Evolutionary conservation across 2,888 invertebrate species (phyloP), one percentile per base, ranked within the genome.

Genomic region (Eugnorisma glareosa): DNA sequence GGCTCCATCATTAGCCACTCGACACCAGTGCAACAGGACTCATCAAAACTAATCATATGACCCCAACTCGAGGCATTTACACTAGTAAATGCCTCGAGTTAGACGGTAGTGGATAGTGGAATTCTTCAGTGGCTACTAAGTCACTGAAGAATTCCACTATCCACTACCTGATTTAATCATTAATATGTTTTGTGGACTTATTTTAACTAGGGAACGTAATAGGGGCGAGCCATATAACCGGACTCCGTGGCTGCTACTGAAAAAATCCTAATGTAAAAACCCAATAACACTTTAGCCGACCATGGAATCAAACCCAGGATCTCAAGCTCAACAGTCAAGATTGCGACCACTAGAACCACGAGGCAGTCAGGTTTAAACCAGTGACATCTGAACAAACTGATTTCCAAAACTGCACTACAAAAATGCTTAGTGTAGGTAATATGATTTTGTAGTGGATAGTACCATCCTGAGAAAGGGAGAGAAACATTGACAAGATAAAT

Each of bases 401-500:
- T 51, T 35, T 35, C 8, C 43, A 28, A 61, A 61, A 64, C 31
- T 43, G 31, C 48, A 40, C 40, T 61, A 43, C 7, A 43, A 67
- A 69, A 64, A 75, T 45, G 11, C 35, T 66, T 51, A 3, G 24
- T 64, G 37, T 43, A 35, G 18, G 31, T 73, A 67, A 83, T 79
- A 80, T 84, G 37, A 74, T 74, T 57, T 66, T 37, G 59, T 69
- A 28, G 45, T n/a, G 59, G 51, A 81, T 75, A 66, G 67, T 73
- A 43, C 75, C 43, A 69, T 85, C 74, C 75, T 73, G 78, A 85
- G 83, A 77, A 85, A 87, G 85, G 70, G 63, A 43, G 37, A 77
- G 79, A 75, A 82, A 75, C 77, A 85, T 79, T 79, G 73, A 81
- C 81, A 81, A 81, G 81, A 81, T 81, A 81, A 81, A 81, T 81